Evolutionary conservation across 2,113 vertebrate species (phyloP).

Genomic region (Malurus elegans): DNA sequence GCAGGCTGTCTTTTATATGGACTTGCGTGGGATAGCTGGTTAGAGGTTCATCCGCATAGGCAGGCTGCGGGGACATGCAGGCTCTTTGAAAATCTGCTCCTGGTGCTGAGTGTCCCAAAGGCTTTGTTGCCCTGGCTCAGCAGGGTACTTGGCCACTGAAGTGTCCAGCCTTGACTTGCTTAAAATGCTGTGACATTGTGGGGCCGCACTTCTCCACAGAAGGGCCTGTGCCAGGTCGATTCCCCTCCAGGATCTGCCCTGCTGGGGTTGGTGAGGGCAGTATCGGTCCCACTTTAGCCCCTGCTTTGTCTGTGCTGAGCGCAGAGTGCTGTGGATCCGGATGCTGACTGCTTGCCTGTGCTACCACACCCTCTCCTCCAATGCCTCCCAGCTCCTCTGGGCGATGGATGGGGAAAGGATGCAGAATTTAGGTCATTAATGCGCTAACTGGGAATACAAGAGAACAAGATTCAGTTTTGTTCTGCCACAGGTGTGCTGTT

Average conservation of each 20-base stretch:
- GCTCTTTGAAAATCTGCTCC: neutral
- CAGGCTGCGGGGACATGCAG: neutral
- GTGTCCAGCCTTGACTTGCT: neutral
- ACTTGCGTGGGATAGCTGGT: neutral
- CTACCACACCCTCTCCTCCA: neutral
- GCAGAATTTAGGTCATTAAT: constrained; percentile 48
- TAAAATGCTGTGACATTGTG: neutral
- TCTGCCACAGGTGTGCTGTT: neutral
- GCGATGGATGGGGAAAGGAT: neutral
- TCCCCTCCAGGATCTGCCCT: neutral
- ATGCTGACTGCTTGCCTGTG: neutral
- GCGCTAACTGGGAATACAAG: neutral
- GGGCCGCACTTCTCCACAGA: neutral
- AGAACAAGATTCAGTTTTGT: constrained; percentile 10
- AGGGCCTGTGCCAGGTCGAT: neutral
- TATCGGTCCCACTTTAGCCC: neutral
- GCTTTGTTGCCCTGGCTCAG: neutral
- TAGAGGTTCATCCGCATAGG: neutral
- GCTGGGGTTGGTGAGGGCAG: accelerated
- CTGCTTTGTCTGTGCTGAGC: neutral
- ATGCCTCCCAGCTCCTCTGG: neutral
- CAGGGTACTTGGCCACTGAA: neutral
- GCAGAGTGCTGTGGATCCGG: accelerated
- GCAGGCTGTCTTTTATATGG: neutral
- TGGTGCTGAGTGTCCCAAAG: neutral